Percentiles rank a stretch among this genome's conserved stretches.
phyloP scores from a whole-genome alignment of 1,140 invertebrate species.

The Zaprionus tsacasi region DNA sequence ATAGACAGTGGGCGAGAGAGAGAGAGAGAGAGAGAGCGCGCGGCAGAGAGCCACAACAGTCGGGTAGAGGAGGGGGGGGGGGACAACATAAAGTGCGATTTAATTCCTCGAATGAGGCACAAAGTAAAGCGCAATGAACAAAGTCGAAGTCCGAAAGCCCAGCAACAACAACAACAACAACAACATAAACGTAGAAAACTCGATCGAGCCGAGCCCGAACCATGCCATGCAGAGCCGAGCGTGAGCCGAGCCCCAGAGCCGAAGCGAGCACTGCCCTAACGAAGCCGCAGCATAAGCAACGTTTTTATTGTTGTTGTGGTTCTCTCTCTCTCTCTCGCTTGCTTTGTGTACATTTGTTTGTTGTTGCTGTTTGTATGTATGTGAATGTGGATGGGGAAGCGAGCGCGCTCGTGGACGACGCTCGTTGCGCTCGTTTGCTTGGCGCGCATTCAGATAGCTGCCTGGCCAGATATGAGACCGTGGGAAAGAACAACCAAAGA shows the following conservation, averaged over 20 bases:
- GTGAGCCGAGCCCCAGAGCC: constrained; percentile 29
- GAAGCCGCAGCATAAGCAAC: constrained; percentile 63
- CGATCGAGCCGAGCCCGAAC: constrained; percentile 51
- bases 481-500: constrained; percentile 84
- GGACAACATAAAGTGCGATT: constrained; percentile 68
- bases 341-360: constrained; percentile 7
- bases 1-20: constrained; percentile 35
- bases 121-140: constrained; percentile 82
- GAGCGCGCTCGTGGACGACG: constrained; percentile 41
- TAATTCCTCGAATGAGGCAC: constrained; percentile 74
- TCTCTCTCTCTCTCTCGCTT: constrained; percentile 1
- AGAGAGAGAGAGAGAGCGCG: constrained; percentile 38
- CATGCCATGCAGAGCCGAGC: constrained; percentile 16
- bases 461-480: constrained; percentile 84
- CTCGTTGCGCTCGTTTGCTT: constrained; percentile 65
- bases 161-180: constrained; percentile 12
- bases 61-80: neutral
- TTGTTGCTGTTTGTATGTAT: constrained; percentile 2
- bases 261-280: constrained; percentile 14
- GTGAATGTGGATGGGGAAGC: constrained; percentile 21
- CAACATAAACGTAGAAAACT: constrained; percentile 60
- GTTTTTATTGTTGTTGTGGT: constrained; percentile 49
- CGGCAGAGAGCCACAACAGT: neutral
- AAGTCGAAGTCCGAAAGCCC: constrained; percentile 58
- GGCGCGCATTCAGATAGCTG: constrained; percentile 77